These are phyloP conservation scores for Hippopotamyrus pictus DNA, from an alignment of 2,797 vertebrate species.

Conservation along the genomic window DNA sequence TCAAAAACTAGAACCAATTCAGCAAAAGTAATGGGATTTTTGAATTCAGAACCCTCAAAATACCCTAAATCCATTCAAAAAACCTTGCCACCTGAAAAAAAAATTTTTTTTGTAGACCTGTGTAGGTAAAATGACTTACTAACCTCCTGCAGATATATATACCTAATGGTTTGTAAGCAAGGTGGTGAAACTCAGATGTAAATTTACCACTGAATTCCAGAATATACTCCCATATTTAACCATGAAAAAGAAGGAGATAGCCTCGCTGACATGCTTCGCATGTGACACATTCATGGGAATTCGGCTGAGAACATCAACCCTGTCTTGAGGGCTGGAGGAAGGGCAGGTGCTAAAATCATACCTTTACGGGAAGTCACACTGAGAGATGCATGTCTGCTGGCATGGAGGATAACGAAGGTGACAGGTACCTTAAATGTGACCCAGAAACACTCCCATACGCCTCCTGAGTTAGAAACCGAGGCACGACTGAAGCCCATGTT, in stretches of 20 bases:
- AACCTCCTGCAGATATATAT: neutral
- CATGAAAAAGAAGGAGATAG: neutral
- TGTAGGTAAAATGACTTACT: neutral
- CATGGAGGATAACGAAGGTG: neutral
- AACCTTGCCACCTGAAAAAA: too few relatives aligned
- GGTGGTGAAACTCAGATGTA: neutral
- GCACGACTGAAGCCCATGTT: neutral
- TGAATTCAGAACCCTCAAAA: too few relatives aligned
- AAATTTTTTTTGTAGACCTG: too few relatives aligned
- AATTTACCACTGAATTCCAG: neutral
- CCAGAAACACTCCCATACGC: neutral
- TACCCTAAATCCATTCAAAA: too few relatives aligned
- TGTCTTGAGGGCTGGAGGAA: neutral
- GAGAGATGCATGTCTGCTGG: neutral
- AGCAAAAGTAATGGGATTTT: too few relatives aligned
- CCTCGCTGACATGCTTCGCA: neutral
- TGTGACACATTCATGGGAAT: neutral
- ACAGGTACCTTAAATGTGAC: neutral
- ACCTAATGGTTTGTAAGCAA: neutral
- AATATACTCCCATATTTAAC: neutral
- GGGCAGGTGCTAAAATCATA: neutral
- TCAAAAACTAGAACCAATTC: too few relatives aligned
- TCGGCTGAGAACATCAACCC: neutral
- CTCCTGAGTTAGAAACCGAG: neutral
- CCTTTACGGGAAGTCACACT: neutral